Conservation (phyloP, 2,888 invertebrate species). For the Drosophila cracens region DNA sequence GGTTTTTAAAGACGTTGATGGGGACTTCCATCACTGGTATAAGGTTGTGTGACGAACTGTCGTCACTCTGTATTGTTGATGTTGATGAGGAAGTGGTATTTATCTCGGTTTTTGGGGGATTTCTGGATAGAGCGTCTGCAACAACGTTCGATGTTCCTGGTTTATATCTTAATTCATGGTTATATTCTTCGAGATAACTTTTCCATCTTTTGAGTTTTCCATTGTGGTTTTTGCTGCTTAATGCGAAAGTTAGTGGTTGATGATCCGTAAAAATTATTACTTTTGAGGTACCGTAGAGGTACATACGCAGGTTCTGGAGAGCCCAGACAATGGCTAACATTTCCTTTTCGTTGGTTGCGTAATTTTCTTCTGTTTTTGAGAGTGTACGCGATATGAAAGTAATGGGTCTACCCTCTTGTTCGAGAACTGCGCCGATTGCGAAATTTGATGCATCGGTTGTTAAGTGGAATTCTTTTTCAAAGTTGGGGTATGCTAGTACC, state of each 20-base stretch:
- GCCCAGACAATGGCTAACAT: too few species aligned
- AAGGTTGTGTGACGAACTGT: slow-evolving; percentile 40
- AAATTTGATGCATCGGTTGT: too few species aligned
- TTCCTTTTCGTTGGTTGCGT: too few species aligned
- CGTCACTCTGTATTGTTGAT: slow-evolving; percentile 32
- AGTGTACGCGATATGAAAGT: too few species aligned
- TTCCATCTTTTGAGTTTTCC: slow-evolving; percentile 47
- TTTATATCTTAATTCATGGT: slow-evolving; percentile 73
- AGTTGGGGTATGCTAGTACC: slow-evolving; percentile 7
- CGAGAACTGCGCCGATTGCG: too few species aligned
- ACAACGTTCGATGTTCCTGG: slow-evolving; percentile 73
- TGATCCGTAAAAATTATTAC: too few species aligned
- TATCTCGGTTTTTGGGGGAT: slow-evolving; percentile 1
- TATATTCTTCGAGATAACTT: slow-evolving; percentile 23
- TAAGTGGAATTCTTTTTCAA: neutral
- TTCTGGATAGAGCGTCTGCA: slow-evolving; percentile 47
- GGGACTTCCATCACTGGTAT: slow-evolving; percentile 32
- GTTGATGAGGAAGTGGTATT: neutral
- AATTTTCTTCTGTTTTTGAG: too few species aligned
- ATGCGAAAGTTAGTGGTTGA: too few species aligned
- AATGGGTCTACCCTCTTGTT: too few species aligned
- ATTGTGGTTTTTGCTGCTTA: too few species aligned
- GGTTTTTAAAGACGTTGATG: slow-evolving; percentile 50
- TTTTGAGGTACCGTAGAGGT: too few species aligned
- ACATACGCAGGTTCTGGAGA: too few species aligned